phyloP scores from a whole-genome alignment of 2,113 vertebrate genomes.

The Perca fluviatilis region DNA sequence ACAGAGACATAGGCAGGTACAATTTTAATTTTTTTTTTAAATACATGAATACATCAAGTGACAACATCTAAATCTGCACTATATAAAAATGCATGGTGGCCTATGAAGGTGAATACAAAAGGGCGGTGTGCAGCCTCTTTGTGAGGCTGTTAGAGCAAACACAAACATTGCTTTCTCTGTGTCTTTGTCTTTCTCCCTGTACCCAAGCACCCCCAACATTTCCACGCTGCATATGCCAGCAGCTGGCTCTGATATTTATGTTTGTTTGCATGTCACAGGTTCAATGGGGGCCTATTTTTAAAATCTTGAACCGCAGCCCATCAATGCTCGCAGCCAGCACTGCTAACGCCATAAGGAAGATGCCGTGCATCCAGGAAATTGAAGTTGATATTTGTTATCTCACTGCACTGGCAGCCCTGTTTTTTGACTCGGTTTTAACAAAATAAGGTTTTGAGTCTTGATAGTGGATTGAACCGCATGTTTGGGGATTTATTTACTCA shows the following conservation, averaged over 20 bases:
- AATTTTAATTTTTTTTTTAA: too few relatives aligned
- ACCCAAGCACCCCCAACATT: not conserved
- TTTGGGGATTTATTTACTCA: not conserved
- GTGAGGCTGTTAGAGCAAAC: constrained; percentile 9
- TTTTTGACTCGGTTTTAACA: not conserved
- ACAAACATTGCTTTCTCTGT: not conserved
- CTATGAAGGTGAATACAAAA: not conserved
- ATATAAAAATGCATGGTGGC: not conserved
- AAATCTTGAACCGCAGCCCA: constrained; percentile 6
- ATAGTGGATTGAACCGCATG: constrained; percentile 3
- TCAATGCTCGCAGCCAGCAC: not conserved
- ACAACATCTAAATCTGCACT: not conserved
- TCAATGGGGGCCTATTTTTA: constrained; percentile 7
- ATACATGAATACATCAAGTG: too few relatives aligned
- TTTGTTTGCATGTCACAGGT: constrained; percentile 13
- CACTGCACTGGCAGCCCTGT: not conserved
- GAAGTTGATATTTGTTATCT: constrained; percentile 24
- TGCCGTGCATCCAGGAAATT: constrained; percentile 1
- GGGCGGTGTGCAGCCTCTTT: not conserved
- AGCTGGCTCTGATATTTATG: not conserved
- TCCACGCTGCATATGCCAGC: not conserved
- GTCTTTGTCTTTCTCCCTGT: not conserved
- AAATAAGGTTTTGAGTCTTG: not conserved
- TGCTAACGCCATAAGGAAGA: not conserved
- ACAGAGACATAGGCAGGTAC: too few relatives aligned